These are phyloP conservation scores for Galerucella nymphaeae DNA, from an alignment of 2,888 invertebrate species.

Conservation along the genomic window DNA sequence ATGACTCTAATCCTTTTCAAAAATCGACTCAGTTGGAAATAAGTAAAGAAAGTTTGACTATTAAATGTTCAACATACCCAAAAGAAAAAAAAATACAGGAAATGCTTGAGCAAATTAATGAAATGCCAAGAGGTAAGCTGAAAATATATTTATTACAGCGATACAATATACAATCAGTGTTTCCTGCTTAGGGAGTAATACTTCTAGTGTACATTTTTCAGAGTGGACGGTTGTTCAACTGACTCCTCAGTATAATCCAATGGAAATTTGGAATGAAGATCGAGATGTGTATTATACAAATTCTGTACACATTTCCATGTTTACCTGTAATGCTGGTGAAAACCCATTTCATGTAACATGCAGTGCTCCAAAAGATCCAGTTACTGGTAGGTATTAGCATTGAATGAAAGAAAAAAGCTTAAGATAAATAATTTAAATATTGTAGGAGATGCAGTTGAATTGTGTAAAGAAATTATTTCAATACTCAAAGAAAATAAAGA, in stretches of 20 bases:
- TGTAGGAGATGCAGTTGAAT: conserved; percentile 44
- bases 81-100: conserved; percentile 47
- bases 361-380: conserved; percentile 50
- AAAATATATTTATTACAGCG: too few species aligned
- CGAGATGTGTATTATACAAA: conserved; percentile 51
- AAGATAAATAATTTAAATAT: neutral
- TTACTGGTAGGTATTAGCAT: conserved; percentile 40
- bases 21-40: conserved; percentile 43
- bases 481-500: conserved; percentile 53
- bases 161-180: too few species aligned
- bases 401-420: neutral
- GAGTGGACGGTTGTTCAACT: conserved; percentile 74
- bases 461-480: conserved; percentile 53
- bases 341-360: conserved; percentile 57
- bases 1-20: conserved; percentile 32
- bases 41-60: conserved; percentile 52
- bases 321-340: conserved; percentile 57
- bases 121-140: conserved; percentile 59
- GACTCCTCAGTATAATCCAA: conserved; percentile 62
- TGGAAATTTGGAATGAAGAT: conserved; percentile 52
- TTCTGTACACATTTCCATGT: conserved; percentile 57
- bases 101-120: conserved; percentile 54
- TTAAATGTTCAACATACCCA: conserved; percentile 49
- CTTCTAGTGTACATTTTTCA: conserved; percentile 55
- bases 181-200: too few species aligned